Conservation (phyloP, 1,140 invertebrate genomes). For the Episyrphus balteatus region DNA sequence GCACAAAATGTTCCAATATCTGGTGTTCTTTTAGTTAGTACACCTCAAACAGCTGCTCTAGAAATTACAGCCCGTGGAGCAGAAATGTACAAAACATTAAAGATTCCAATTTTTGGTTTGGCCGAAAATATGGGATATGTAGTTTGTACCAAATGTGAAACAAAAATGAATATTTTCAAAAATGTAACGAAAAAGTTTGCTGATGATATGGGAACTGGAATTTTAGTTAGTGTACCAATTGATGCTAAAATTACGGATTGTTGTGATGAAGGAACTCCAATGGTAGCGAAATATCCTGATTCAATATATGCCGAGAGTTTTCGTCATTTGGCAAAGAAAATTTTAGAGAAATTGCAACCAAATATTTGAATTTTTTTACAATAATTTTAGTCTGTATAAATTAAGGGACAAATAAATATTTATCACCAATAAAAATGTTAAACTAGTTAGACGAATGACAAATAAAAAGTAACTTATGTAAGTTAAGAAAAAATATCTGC, state of each 20-base stretch:
- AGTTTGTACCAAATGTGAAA: slow-evolving; percentile 58
- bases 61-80: slow-evolving; percentile 69
- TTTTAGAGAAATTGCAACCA: slow-evolving; percentile 3
- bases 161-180: slow-evolving; percentile 50
- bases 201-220: slow-evolving; percentile 41
- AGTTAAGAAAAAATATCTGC: background rate
- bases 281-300: slow-evolving; percentile 58
- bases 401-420: no score
- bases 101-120: slow-evolving; percentile 68
- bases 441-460: background rate
- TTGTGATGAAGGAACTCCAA: slow-evolving; percentile 64
- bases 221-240: slow-evolving; percentile 66
- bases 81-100: slow-evolving; percentile 68
- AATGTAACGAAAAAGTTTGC: slow-evolving; percentile 43
- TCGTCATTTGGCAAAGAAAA: slow-evolving; percentile 10
- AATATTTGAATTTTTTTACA: no score
- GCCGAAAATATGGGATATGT: slow-evolving; percentile 77
- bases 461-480: background rate
- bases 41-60: slow-evolving; percentile 70
- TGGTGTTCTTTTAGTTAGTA: slow-evolving; percentile 72
- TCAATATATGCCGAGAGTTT: slow-evolving; percentile 23
- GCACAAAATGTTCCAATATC: slow-evolving; percentile 74
- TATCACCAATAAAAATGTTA: background rate
- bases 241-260: slow-evolving; percentile 55
- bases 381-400: no score